Base-by-base conservation (phyloP, 2,888 invertebrate genomes). In the Agonopterix alstromeriana region DNA sequence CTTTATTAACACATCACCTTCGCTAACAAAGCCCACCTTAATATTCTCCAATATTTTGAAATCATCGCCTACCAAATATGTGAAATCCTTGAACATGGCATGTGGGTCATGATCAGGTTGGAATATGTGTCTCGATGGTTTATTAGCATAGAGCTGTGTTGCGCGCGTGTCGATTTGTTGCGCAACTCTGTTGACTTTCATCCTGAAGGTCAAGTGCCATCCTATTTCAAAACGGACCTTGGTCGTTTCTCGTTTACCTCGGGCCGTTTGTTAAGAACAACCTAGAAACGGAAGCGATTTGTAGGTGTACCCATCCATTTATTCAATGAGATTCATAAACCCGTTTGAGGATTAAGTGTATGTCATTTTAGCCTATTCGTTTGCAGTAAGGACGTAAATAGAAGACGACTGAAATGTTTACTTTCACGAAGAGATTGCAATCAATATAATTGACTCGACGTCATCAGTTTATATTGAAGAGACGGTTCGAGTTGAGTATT, bases 161-260 rank as follows among this genome's bases (percentile, higher is more conserved):
- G 65, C 75, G 74, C 75, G 74, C 74, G 76, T 73, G 71, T 72
- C 77, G 77, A 78, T 81, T 60, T 65, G 72, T 87, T 88, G 82
- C 82, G 82, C 80, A 87, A 84, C 72, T 70, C 65, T 86, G 80
- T 88, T 88, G 87, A 87, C 88, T 87, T 88, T 88, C 88, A 85
- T 87, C 85, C 86, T 78, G 85, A 86, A 86, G 88, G 88, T 88
- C 87, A 87, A 86, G 86, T 78, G 72, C 82, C 87, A 87, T 88
- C 87, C 87, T 88, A 88, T 86, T 87, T 86, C 87, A 84, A 86
- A 84, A 85, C 69, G 75, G 70, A 87, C 86, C 87, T 87, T 86
- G 85, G 70, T 71, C 77, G 73, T 68, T 72, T 80, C 82, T 86
- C 73, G 86, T 77, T 87, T 77, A 82, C 86, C 87, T 87, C 87